Base-by-base conservation (phyloP, 2,888 invertebrate species). In the Andrena praecox region DNA sequence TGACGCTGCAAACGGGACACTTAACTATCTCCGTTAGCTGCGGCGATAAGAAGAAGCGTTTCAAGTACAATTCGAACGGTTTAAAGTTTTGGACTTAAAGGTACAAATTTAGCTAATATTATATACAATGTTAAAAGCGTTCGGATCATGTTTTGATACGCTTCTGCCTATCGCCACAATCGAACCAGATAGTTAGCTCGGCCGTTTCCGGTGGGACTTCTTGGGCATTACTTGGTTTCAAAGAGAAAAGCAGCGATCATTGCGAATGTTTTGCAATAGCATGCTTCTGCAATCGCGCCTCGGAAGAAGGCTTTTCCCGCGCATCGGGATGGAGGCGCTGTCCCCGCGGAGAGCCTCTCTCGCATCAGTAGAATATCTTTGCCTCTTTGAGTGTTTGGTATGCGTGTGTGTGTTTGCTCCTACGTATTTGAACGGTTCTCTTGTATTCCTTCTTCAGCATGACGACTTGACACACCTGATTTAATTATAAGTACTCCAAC, bases 231-330 rank as follows among this genome's bases (percentile, higher is more conserved):
- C 63, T 52, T 16, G 59, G 72, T n/a, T 62, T 35, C n/a, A 60
- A 66, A 52, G 42, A 62, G 42, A 62, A 70, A 76, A 70, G 29
- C 72, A 68, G 62, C 70, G 56, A 74, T 71, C 24, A 56, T 77
- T 72, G 69, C 78, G 74, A 78, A 76, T 81, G 72, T 86, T 89
- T 90, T 88, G 89, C 90, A 90, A 90, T 88, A 82, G 89, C 91
- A 91, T 91, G 91, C 84, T 74, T 85, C 71, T 87, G 86, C 85
- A 86, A 85, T 84, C 68, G 70, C 68, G 75, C 77, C 72, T 50
- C 60, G 20, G 52, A 60, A 60, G 63, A 50, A 33, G 29, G 66
- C 52, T 71, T 80, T 71, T 80, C 59, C 72, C 64, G 29, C 74
- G 56, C 29, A 31, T 73, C 63, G 63, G 63, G 31, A 72, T 29